Percentiles rank a stretch among this genome's conserved stretches.
Evolutionary conservation across 1,140 invertebrate genomes (phyloP).

Genomic region (Meloidogyne hapla): DNA sequence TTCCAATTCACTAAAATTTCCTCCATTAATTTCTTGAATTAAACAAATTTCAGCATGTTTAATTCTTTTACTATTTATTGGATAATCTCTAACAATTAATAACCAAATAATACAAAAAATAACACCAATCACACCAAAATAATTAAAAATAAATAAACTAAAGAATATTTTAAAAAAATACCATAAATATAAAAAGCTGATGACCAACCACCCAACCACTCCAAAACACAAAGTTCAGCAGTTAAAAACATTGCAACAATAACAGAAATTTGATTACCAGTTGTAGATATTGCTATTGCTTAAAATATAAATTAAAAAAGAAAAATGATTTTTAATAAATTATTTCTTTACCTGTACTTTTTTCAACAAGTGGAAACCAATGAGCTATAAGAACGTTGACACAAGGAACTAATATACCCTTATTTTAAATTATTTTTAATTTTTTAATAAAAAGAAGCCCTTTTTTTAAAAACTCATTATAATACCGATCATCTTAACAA

Average conservation of each 20-base stretch:
- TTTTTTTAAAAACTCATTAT: no score
- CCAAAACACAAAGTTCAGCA: conserved; percentile 60
- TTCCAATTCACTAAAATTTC: neutral
- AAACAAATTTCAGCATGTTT: conserved; percentile 38
- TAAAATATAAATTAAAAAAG: conserved; percentile 8
- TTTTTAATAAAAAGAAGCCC: conserved; percentile 12
- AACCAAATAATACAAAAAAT: conserved; percentile 53
- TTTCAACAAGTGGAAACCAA: conserved; percentile 59
- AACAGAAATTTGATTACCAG: conserved; percentile 62
- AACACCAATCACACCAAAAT: conserved; percentile 52
- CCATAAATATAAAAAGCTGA: conserved; percentile 60
- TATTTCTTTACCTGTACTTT: conserved; percentile 49
- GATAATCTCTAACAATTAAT: conserved; percentile 51
- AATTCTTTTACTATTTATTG: conserved; percentile 45
- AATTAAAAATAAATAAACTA: conserved; percentile 7
- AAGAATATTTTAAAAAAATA: conserved; percentile 14
- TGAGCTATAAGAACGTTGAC: conserved; percentile 59
- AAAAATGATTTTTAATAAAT: neutral
- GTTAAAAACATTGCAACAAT: conserved; percentile 62
- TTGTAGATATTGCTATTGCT: conserved; percentile 56
- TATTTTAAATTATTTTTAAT: conserved; percentile 2
- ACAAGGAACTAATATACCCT: conserved; percentile 61
- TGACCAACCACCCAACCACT: conserved; percentile 56
- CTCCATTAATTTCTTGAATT: conserved; percentile 39
- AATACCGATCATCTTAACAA: no score